Base-by-base conservation (phyloP, 2,888 invertebrate genomes). In the Hemaris fuciformis region DNA sequence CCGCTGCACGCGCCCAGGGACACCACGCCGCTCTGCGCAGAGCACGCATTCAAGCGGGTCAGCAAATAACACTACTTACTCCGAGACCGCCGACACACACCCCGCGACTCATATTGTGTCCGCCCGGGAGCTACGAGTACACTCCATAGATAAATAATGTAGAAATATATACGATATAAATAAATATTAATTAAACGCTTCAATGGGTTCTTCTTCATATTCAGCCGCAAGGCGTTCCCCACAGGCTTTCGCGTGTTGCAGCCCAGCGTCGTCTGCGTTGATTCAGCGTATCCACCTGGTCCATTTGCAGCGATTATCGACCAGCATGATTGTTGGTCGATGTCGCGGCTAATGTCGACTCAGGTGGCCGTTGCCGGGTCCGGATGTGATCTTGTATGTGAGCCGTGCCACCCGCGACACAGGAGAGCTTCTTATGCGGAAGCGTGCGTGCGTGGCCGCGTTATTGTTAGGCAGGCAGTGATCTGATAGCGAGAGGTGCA, bases 1-100 rank as follows among this genome's bases (percentile, higher is more conserved):
- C 91, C 91, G 77, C 83, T 93, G 62, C 82, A 84, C 8, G 87
- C 88, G 62, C 82, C 84, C 8, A 88, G 88, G 23, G 89, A 97
- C 81, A 93, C 97, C 81, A 93, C 97, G 80, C 97, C 98, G 56
- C 93, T 98, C 6, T 98, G 98, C 83, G 93, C 95, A 6, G 97
- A 97, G 75, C 98, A 98, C 86, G 96, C 96, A 0, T 94, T 96
- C 87, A 96, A 97, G 85, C 93, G 96, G 85, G 95, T 95, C 76
- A 81, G 90, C 45, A 18, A 15, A 18, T 53, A 53, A 53, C 38
- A 38, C 4, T 31, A 31, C 7, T 53, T 31, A 53, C 53, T 20
- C 15, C 18, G 3, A 10, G 13, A 38, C 10, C 38, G 13, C 3
- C 10, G n/a, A 10, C 3, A 38, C n/a, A 38, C n/a, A 3, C 38